These are phyloP conservation scores for Pionites leucogaster DNA, from an alignment of 2,113 vertebrate genomes.

Conservation along the genomic window DNA sequence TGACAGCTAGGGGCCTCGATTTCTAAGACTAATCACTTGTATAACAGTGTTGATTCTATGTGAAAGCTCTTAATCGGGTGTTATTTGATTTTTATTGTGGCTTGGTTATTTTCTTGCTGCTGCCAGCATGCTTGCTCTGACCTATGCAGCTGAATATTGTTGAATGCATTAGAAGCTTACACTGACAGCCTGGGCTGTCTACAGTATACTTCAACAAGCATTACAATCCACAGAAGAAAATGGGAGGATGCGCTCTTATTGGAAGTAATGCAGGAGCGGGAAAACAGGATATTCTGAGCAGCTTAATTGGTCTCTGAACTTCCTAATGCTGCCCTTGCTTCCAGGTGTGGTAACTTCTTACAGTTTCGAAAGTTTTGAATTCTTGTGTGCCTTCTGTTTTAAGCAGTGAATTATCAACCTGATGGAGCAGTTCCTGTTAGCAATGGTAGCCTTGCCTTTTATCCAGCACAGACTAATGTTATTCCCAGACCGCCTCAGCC, in stretches of 20 bases:
- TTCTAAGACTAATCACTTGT: background rate
- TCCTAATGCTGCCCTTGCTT: background rate
- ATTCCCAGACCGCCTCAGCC: slow-evolving; percentile 78
- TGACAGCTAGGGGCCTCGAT: background rate
- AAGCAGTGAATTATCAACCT: slow-evolving; percentile 75
- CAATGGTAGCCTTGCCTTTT: slow-evolving; percentile 80
- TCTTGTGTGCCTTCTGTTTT: slow-evolving; percentile 6
- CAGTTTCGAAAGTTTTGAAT: background rate
- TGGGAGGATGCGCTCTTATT: background rate
- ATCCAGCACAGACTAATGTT: slow-evolving; percentile 77
- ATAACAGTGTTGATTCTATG: background rate
- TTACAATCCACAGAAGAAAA: background rate
- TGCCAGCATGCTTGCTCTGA: background rate
- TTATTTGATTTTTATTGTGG: background rate
- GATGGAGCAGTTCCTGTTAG: slow-evolving; percentile 78
- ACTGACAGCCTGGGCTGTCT: background rate
- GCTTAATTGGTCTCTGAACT: background rate
- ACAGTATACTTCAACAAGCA: background rate
- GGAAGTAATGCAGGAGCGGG: background rate
- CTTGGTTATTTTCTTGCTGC: background rate
- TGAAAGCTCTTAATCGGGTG: background rate
- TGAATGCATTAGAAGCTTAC: background rate
- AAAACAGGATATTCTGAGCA: background rate
- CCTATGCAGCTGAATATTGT: background rate
- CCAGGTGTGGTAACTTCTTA: background rate